Conservation (phyloP, 2,888 invertebrate species). For the Thymelicus sylvestris region DNA sequence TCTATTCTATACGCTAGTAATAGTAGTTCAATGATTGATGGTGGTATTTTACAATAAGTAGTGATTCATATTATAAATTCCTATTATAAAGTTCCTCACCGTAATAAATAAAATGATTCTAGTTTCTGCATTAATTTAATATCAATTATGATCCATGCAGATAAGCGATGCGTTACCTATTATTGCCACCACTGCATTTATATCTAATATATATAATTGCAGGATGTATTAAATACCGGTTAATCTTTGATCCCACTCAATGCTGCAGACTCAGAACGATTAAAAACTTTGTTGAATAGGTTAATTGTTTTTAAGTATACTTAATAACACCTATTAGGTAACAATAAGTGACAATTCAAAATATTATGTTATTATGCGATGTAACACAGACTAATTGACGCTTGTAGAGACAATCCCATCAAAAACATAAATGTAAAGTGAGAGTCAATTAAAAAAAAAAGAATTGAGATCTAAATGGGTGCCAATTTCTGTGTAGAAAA, state of each 20-base stretch:
- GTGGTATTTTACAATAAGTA: too few species aligned
- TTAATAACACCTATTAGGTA: background rate
- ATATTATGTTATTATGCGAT: too few species aligned
- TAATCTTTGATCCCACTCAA: conserved; percentile 10
- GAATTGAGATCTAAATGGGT: too few species aligned
- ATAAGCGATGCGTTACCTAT: background rate
- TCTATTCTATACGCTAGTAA: too few species aligned
- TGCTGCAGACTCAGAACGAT: background rate
- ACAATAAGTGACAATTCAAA: background rate
- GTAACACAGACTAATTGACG: too few species aligned
- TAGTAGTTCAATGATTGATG: too few species aligned
- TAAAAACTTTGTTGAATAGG: background rate
- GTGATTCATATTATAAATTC: too few species aligned
- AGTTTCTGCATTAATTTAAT: background rate
- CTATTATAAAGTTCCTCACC: background rate
- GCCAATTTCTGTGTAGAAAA: too few species aligned
- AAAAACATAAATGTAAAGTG: too few species aligned
- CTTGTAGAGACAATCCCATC: too few species aligned
- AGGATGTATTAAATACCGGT: conserved; percentile 3
- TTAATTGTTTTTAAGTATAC: too few species aligned
- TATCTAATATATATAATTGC: background rate
- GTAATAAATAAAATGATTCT: background rate
- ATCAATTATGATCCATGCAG: background rate
- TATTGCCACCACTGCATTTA: background rate
- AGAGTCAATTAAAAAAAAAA: too few species aligned